Conservation (phyloP, 2,888 invertebrate genomes). For the Bedellia somnulentella region DNA sequence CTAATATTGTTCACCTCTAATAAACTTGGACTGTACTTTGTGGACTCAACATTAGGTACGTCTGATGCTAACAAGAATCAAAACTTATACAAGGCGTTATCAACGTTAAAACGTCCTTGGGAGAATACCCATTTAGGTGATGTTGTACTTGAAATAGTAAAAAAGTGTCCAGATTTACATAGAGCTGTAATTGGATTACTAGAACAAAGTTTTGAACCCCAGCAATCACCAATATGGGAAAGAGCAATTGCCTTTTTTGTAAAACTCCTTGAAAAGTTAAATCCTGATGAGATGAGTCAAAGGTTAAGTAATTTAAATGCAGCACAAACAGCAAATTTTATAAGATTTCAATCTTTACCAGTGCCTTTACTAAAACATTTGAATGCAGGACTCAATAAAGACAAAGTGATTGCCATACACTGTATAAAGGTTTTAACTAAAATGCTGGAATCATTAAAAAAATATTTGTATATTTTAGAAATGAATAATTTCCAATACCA, state of each 20-base stretch:
- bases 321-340: conserved; percentile 53
- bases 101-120: conserved; percentile 70
- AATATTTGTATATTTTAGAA: conserved; percentile 55
- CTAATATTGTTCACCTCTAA: conserved; percentile 73
- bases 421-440: conserved; percentile 55
- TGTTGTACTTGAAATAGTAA: conserved; percentile 64
- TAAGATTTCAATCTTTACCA: conserved; percentile 51
- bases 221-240: conserved; percentile 57
- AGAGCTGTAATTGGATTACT: conserved; percentile 62
- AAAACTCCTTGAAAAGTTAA: conserved; percentile 39
- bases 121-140: conserved; percentile 65
- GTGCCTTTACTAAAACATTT: conserved; percentile 46
- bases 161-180: conserved; percentile 72
- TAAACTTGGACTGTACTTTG: conserved; percentile 76
- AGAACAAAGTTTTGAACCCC: conserved; percentile 64
- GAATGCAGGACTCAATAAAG: conserved; percentile 21
- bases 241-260: conserved; percentile 44
- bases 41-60: conserved; percentile 66
- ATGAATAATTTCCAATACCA: conserved; percentile 21
- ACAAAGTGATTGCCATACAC: conserved; percentile 33
- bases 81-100: conserved; percentile 64
- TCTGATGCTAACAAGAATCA: conserved; percentile 62
- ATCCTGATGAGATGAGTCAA: conserved; percentile 47
- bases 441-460: conserved; percentile 51
- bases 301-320: conserved; percentile 42